Base-by-base conservation (phyloP, 1,140 invertebrate species). In the Saccostrea glomerata region DNA sequence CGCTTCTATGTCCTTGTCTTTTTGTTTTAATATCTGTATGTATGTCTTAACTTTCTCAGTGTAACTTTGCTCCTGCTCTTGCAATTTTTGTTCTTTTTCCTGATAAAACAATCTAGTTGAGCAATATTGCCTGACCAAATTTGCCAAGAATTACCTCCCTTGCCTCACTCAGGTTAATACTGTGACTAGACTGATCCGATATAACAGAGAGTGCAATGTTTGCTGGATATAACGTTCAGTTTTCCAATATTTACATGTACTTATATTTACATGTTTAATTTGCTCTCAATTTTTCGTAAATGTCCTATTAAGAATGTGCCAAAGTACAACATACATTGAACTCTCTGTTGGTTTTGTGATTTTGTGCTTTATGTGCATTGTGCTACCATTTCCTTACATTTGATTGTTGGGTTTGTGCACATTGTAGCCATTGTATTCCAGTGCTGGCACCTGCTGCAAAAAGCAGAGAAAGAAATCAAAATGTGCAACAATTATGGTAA, bases 1-100 rank as follows among this genome's bases (percentile, higher is more conserved):
- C 6, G 84, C 88, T 13, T 87, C 84, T n/a, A 93, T 84, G 86
- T 93, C 92, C 15, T 91, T 88, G 54, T 93, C 92, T 86, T 92
- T 93, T 15, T 88, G 86, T 25, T 88, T 87, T 66, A 93, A 85
- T 23, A 88, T 86, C 70, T 15, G 3, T 77, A 77, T 13, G 9
- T 36, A 77, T 30, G 23, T 36, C 25, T 77, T 77, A 77, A 15
- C 23, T 77, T 77, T 36, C 70, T 77, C 70, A 77, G 23, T 77
- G 25, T 77, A 77, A 30, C 70, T 77, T 77, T 77, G 70, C 13
- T 77, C 70, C 30, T 77, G 70, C 25, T 77, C 7, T 77, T 77
- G 70, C 70, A 77, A 17, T 13, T 77, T 77, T 77, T 77, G 70
- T 36, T 77, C 70, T 11, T 77, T 15, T 30, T 77, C 70, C 23